A percentile compares a stretch with the other conserved stretches of the same genome.
Evolutionary conservation across 2,113 vertebrate genomes (phyloP).

Genomic region (Aviceda subcristata): DNA sequence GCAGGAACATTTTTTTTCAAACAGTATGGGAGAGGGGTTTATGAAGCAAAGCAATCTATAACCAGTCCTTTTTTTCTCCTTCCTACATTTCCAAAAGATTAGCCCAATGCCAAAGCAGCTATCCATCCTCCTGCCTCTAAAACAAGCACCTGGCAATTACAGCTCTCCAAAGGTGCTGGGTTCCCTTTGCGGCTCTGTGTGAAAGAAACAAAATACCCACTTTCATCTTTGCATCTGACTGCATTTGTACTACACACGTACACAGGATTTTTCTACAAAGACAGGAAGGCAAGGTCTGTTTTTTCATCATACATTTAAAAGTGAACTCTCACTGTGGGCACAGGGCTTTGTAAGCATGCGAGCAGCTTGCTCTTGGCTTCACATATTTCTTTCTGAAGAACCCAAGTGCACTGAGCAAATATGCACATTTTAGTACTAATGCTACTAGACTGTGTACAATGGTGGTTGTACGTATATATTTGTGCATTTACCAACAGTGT

Average conservation of each 20-base stretch:
- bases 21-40: not conserved
- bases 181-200: not conserved
- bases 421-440: not conserved
- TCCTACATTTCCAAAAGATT: not conserved
- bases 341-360: not conserved
- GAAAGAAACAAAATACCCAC: constrained; percentile 8
- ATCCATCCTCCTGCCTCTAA: not conserved
- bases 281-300: not conserved
- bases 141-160: constrained; percentile 5
- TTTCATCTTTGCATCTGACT: constrained; percentile 45
- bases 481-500: not conserved
- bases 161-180: not conserved
- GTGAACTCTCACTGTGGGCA: not conserved
- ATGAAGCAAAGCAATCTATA: not conserved
- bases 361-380: not conserved
- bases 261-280: not conserved
- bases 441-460: not conserved
- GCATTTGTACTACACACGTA: not conserved
- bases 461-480: not conserved
- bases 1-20: not conserved
- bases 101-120: not conserved
- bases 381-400: not conserved
- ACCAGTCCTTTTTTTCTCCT: not conserved
- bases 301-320: constrained; percentile 28
- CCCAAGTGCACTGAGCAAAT: not conserved